These are phyloP conservation scores for Dendrocincla fuliginosa DNA, from an alignment of 2,797 vertebrate genomes.

Conservation along the genomic window DNA sequence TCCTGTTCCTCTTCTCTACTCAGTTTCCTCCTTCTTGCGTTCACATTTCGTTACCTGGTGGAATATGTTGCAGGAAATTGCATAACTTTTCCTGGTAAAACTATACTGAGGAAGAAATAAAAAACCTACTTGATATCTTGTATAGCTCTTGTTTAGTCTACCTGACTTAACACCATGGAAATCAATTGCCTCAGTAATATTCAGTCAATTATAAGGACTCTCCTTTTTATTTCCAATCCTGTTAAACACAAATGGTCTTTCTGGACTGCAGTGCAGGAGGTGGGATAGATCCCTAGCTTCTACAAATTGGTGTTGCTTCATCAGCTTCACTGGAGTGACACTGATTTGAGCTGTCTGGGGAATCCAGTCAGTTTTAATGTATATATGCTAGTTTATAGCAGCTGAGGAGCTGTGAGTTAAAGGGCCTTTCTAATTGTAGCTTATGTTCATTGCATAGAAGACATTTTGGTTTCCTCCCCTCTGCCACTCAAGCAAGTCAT, in stretches of 20 bases:
- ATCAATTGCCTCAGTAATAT: neutral
- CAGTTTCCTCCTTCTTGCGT: neutral
- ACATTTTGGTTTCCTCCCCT: neutral
- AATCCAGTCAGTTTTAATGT: neutral
- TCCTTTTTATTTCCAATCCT: neutral
- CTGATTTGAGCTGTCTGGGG: neutral
- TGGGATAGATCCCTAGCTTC: neutral
- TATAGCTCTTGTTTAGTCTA: slow-evolving; percentile 20
- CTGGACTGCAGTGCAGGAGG: neutral
- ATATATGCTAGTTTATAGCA: neutral
- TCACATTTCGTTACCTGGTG: neutral
- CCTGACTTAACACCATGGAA: neutral
- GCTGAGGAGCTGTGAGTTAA: neutral
- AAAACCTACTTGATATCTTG: neutral
- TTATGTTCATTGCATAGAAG: neutral
- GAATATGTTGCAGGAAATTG: neutral
- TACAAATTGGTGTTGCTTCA: neutral
- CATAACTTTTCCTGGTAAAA: neutral
- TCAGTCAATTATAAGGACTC: neutral
- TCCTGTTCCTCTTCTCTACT: neutral
- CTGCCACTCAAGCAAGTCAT: neutral
- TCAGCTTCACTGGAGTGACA: neutral
- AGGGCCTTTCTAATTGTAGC: neutral
- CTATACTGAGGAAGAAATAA: neutral
- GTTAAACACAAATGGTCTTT: neutral